phyloP scores from a whole-genome alignment of 2,888 invertebrate species.

The Leucozona laternaria region DNA sequence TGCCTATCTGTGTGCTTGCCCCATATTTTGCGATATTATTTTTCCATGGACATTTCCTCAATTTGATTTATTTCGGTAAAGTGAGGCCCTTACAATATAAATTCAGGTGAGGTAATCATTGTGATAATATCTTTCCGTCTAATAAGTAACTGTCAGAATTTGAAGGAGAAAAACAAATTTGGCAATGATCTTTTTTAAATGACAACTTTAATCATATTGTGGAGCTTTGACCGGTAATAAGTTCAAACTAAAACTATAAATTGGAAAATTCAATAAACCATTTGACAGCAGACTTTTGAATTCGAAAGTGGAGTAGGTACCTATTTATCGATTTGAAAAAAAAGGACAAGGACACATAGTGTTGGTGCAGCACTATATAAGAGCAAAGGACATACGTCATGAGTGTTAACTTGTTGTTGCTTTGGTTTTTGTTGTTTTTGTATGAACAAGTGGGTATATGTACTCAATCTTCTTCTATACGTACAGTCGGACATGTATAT shows the following conservation, averaged over 20 bases:
- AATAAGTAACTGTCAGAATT: not conserved
- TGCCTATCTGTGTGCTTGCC: constrained; percentile 33
- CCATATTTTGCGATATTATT: constrained; percentile 51
- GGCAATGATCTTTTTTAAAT: constrained; percentile 18
- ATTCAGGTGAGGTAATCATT: constrained; percentile 57
- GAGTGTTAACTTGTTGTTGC: constrained; percentile 41
- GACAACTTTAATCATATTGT: not conserved
- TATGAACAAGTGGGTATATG: constrained; percentile 7
- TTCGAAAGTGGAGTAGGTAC: constrained; percentile 50
- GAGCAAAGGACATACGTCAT: constrained; percentile 38
- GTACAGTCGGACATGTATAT: not conserved
- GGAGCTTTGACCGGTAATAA: constrained; percentile 18
- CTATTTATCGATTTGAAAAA: constrained; percentile 59
- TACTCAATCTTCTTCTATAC: not conserved
- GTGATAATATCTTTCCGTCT: not conserved
- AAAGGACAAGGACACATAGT: constrained; percentile 55
- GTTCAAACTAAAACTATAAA: constrained; percentile 7
- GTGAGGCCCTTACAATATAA: constrained; percentile 2
- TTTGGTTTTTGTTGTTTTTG: constrained; percentile 6
- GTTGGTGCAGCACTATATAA: constrained; percentile 33
- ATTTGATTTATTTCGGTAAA: constrained; percentile 4
- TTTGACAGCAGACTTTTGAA: not conserved
- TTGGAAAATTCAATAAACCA: constrained; percentile 68
- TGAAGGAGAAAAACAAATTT: not conserved
- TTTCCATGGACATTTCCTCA: constrained; percentile 58